These are phyloP conservation scores for Acrocera orbiculus DNA, from an alignment of 2,888 invertebrate genomes.

Conservation along the genomic window DNA sequence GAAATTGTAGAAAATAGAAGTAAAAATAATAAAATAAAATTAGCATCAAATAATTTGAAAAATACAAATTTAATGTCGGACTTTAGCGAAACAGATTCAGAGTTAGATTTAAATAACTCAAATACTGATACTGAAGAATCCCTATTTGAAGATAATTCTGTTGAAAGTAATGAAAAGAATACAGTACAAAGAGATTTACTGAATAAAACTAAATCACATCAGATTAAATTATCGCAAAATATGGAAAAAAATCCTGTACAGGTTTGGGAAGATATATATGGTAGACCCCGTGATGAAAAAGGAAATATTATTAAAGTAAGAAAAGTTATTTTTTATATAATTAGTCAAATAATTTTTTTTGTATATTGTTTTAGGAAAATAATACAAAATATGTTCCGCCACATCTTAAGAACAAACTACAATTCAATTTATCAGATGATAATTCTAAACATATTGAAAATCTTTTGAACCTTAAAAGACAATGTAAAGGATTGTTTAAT, in stretches of 20 bases:
- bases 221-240: too few relatives aligned
- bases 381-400: conserved; percentile 63
- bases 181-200: conserved; percentile 7
- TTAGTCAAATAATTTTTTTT: neutral
- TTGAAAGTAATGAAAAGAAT: neutral
- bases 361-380: conserved; percentile 26
- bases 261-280: conserved; percentile 88
- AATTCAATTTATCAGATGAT: conserved; percentile 34
- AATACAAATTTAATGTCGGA: conserved; percentile 15
- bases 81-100: conserved; percentile 15
- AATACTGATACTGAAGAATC: conserved; percentile 10
- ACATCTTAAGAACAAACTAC: too few relatives aligned
- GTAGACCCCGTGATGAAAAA: conserved; percentile 59
- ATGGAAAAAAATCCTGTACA: too few relatives aligned
- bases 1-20: conserved; percentile 31
- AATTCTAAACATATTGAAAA: conserved; percentile 36
- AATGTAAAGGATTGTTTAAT: conserved; percentile 75
- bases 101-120: conserved; percentile 11
- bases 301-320: conserved; percentile 56
- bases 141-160: conserved; percentile 11
- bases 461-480: conserved; percentile 48
- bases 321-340: neutral
- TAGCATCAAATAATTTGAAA: conserved; percentile 9
- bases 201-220: too few relatives aligned
- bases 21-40: conserved; percentile 1